Evolutionary conservation across 1,140 invertebrate species (phyloP).

Genomic region (Plectus sambesii): DNA sequence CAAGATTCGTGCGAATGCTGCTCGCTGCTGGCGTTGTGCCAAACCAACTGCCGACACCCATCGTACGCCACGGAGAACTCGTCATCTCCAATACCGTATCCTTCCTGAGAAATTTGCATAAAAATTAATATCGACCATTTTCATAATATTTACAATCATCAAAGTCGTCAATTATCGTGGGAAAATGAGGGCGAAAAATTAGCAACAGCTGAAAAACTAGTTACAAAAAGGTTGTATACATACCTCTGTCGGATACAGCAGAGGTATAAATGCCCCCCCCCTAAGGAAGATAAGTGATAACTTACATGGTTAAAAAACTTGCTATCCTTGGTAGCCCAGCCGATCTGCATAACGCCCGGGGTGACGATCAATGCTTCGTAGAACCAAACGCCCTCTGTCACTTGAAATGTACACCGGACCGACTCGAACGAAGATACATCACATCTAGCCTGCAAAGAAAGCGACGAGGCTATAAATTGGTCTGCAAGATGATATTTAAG

Average conservation of each 20-base stretch:
- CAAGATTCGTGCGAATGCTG: conserved; percentile 58
- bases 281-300: too few relatives aligned
- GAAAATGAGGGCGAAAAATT: too few relatives aligned
- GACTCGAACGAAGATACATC: conserved; percentile 88
- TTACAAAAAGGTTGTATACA: too few relatives aligned
- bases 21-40: conserved; percentile 69
- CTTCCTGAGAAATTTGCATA: conserved; percentile 57
- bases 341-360: conserved; percentile 87
- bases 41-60: conserved; percentile 74
- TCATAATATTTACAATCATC: too few relatives aligned
- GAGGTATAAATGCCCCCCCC: too few relatives aligned
- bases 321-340: conserved; percentile 83
- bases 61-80: conserved; percentile 77
- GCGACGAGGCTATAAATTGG: too few relatives aligned
- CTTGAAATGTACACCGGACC: conserved; percentile 81
- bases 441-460: conserved; percentile 69
- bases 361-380: conserved; percentile 78
- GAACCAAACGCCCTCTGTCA: conserved; percentile 73
- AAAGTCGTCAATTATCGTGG: too few relatives aligned
- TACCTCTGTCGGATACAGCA: too few relatives aligned
- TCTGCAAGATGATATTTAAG: too few relatives aligned
- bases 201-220: too few relatives aligned
- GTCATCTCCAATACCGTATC: conserved; percentile 88
- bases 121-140: conserved; percentile 17
- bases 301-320: conserved; percentile 81